phyloP scores from a whole-genome alignment of 2,888 invertebrate species.

The Prosopocoilus inquinatus region DNA sequence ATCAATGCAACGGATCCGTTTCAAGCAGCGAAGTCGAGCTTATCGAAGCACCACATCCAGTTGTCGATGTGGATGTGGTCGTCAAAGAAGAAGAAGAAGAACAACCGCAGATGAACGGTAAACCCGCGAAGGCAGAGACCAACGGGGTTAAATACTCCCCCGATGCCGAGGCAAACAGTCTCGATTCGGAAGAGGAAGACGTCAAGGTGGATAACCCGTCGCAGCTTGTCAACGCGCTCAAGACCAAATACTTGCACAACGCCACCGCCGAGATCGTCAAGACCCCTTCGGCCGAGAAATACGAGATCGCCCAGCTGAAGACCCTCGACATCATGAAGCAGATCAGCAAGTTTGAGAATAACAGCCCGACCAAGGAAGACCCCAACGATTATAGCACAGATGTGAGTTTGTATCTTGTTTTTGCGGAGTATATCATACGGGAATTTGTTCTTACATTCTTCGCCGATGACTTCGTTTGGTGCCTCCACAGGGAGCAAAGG shows the following conservation, averaged over 20 bases:
- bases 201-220: conserved; percentile 19
- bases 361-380: conserved; percentile 16
- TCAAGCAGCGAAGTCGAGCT: background rate
- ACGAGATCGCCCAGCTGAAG: conserved; percentile 36
- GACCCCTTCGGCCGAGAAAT: conserved; percentile 20
- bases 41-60: conserved; percentile 4
- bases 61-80: conserved; percentile 3
- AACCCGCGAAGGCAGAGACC: conserved; percentile 18
- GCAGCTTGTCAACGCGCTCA: conserved; percentile 28
- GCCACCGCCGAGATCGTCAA: conserved; percentile 32
- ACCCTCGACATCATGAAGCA: conserved; percentile 45
- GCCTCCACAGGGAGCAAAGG: too few relatives aligned
- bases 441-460: too few relatives aligned
- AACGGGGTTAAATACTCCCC: conserved; percentile 26
- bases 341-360: conserved; percentile 45
- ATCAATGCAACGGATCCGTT: conserved; percentile 1
- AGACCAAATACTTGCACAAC: conserved; percentile 38
- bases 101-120: conserved; percentile 2
- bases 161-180: conserved; percentile 9
- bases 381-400: background rate
- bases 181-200: conserved; percentile 11
- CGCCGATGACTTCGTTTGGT: too few relatives aligned
- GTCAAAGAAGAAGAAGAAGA: conserved; percentile 1
- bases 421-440: background rate
- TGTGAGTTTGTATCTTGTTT: background rate